Evolutionary conservation across 2,113 vertebrate species (phyloP).

Genomic region (Chaetops frenatus): DNA sequence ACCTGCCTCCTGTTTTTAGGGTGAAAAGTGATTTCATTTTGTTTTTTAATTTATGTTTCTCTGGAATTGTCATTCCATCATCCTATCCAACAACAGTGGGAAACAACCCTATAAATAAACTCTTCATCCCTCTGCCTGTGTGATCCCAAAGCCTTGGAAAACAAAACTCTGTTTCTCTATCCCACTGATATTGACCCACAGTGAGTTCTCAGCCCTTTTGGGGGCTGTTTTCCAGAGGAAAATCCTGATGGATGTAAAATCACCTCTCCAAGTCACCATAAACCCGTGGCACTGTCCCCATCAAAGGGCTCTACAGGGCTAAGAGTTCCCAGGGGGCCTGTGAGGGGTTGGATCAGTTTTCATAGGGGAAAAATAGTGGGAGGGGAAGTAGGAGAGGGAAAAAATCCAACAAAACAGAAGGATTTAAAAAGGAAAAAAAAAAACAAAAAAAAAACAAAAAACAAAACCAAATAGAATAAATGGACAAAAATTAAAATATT

Average conservation of each 20-base stretch:
- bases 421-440: no score
- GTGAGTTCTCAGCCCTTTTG: background rate
- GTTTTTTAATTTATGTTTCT: fast-evolving
- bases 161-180: background rate
- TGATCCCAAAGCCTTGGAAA: background rate
- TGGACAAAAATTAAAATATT: background rate
- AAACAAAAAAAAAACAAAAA: background rate
- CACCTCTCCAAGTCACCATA: background rate
- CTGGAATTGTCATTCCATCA: background rate
- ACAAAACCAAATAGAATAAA: background rate
- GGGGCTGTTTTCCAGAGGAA: background rate
- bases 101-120: background rate
- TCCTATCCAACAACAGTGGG: fast-evolving
- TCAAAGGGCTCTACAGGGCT: background rate
- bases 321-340: background rate
- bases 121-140: background rate
- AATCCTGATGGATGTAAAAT: background rate
- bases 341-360: background rate
- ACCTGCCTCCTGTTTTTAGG: background rate
- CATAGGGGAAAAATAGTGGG: background rate
- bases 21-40: background rate
- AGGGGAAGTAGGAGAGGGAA: background rate
- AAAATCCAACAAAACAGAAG: no score
- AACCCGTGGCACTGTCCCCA: background rate
- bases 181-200: background rate